Evolutionary conservation across 2,797 vertebrate genomes (phyloP).

Genomic region (Champsocephalus esox): DNA sequence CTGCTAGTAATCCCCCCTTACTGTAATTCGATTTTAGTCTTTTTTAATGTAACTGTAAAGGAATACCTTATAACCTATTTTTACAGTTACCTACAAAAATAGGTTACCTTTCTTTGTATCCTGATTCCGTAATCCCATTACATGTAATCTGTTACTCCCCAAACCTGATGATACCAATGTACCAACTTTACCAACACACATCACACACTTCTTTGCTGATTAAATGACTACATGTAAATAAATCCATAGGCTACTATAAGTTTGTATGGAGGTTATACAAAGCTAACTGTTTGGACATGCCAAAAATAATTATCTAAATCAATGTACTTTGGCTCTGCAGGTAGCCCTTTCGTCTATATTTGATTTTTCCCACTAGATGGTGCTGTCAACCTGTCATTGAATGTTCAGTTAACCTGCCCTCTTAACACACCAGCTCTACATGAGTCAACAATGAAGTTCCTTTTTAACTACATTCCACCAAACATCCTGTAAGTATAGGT

Average conservation of each 20-base stretch:
- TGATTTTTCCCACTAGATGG: constrained; percentile 55
- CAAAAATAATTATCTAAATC: neutral
- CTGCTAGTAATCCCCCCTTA: no score
- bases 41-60: no score
- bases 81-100: no score
- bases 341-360: neutral
- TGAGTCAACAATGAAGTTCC: neutral
- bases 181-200: neutral
- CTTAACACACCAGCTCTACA: neutral
- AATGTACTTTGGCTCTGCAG: neutral
- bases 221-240: neutral
- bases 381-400: constrained; percentile 14
- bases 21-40: no score
- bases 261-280: neutral
- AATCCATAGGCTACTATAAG: no score
- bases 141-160: no score
- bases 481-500: neutral
- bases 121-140: no score
- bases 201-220: neutral
- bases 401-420: neutral
- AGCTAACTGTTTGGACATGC: neutral
- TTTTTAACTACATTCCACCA: neutral
- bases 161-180: no score
- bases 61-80: no score
- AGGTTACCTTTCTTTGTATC: no score